These are phyloP conservation scores for Axinella damicornis DNA, from an alignment of 37 sponge, comb jelly and placozoan genomes.

Conservation along the genomic window DNA sequence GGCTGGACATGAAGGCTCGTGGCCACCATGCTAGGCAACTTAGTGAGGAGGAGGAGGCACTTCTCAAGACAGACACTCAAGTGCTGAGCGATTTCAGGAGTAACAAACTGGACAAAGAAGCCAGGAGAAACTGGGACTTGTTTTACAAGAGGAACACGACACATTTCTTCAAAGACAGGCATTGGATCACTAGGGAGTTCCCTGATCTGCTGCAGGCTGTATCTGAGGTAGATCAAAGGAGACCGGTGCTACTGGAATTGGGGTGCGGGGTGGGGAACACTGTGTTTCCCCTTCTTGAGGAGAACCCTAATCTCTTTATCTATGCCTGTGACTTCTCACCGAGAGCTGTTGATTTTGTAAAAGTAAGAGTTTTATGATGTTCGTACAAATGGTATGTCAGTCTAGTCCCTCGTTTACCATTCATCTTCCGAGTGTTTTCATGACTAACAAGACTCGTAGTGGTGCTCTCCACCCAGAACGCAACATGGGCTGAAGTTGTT, in stretches of 20 bases:
- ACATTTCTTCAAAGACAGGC: conserved; percentile 98
- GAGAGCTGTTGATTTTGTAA: conserved; percentile 91
- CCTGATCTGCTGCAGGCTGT: conserved; percentile 68
- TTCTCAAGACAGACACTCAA: conserved; percentile 60
- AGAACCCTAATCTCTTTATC: conserved; percentile 78
- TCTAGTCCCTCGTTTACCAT: no score
- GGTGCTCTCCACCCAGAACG: no score
- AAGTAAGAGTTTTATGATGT: no score
- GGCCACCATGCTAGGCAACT: conserved; percentile 56
- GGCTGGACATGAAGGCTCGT: not conserved
- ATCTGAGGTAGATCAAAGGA: conserved; percentile 3
- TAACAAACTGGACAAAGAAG: conserved; percentile 89
- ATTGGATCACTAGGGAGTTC: conserved; percentile 96
- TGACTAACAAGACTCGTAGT: no score
- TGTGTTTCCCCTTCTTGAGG: conserved; percentile 89
- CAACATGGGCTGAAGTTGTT: not conserved
- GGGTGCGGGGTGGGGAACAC: conserved; percentile 99
- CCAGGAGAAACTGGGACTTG: conserved; percentile 96
- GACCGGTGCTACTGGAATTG: conserved; percentile 79
- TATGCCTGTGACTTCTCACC: conserved; percentile 98
- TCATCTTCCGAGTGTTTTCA: no score
- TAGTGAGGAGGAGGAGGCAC: conserved; percentile 60
- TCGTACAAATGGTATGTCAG: no score
- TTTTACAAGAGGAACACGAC: conserved; percentile 97
- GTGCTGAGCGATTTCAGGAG: conserved; percentile 75